Percentiles rank a stretch among this genome's conserved stretches.
These are phyloP conservation scores for Centropyge bicolor DNA, from an alignment of 2,797 vertebrate species.

Conservation along the genomic window DNA sequence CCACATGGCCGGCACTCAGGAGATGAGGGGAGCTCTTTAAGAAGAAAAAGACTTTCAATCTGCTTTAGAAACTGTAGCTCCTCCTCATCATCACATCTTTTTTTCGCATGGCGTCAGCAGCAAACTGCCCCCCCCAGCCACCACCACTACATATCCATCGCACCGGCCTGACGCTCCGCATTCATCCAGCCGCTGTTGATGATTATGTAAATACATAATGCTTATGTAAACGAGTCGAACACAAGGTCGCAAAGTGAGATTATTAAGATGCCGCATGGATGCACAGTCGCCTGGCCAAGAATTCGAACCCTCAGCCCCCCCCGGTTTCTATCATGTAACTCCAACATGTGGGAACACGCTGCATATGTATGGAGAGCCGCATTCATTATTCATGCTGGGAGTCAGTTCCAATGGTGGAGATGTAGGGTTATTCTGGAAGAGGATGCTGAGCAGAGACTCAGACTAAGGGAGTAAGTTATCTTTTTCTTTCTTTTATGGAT, in stretches of 20 bases:
- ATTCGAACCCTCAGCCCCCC: conserved; percentile 27
- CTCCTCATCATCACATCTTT: conserved; percentile 58
- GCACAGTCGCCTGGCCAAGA: conserved; percentile 40
- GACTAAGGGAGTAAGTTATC: conserved; percentile 36
- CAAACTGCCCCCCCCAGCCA: not conserved
- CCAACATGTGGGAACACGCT: conserved; percentile 58
- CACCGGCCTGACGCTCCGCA: conserved; percentile 20
- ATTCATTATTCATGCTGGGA: conserved; percentile 78
- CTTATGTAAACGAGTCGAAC: conserved; percentile 65
- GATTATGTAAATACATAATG: conserved; percentile 67
- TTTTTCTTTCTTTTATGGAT: conserved; percentile 41
- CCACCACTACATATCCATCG: conserved; percentile 6
- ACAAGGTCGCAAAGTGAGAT: conserved; percentile 64
- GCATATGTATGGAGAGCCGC: conserved; percentile 69
- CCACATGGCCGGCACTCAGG: conserved; percentile 77
- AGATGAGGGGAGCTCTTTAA: conserved; percentile 77
- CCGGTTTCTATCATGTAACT: conserved; percentile 50
- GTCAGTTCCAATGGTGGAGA: conserved; percentile 52
- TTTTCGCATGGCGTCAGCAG: conserved; percentile 42
- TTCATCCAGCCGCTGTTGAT: conserved; percentile 36
- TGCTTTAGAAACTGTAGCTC: conserved; percentile 73
- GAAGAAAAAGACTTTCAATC: conserved; percentile 81
- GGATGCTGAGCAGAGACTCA: conserved; percentile 21
- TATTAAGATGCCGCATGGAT: conserved; percentile 65
- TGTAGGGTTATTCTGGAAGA: conserved; percentile 38